phyloP scores from a whole-genome alignment of 2,113 vertebrate species.

The Siphamia tubifer region DNA sequence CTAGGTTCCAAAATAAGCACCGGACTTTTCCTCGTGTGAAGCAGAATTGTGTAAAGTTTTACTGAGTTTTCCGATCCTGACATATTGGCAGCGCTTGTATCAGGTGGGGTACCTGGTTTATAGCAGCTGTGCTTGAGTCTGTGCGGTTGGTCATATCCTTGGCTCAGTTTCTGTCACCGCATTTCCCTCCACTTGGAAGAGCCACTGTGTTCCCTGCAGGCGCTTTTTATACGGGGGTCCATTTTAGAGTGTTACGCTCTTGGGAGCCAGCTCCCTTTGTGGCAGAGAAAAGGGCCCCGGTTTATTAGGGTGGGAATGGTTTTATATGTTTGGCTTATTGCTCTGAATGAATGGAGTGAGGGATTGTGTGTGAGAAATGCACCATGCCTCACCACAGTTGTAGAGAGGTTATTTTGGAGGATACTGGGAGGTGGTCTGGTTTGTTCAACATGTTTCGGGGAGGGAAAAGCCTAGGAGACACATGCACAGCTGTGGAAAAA shows the following conservation, averaged over 20 bases:
- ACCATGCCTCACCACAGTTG: constrained; percentile 44
- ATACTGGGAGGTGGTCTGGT: constrained; percentile 55
- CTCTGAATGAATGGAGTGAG: constrained; percentile 64
- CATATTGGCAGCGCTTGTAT: constrained; percentile 14
- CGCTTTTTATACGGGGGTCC: constrained; percentile 53
- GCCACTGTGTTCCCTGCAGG: constrained; percentile 37
- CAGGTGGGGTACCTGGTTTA: constrained; percentile 52
- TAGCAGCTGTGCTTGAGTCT: constrained; percentile 29
- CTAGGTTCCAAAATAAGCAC: constrained; percentile 1
- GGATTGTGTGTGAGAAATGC: constrained; percentile 58
- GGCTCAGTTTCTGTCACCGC: constrained; percentile 40
- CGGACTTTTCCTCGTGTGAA: constrained; percentile 19
- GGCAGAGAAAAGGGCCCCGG: constrained; percentile 43
- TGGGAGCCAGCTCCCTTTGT: constrained; percentile 67
- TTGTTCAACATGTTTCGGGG: constrained; percentile 39
- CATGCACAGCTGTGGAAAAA: constrained; percentile 18
- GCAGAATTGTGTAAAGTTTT: constrained; percentile 22
- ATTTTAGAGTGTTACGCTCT: constrained; percentile 34
- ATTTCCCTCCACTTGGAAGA: constrained; percentile 43
- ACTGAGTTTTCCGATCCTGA: constrained; percentile 23
- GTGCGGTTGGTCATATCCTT: constrained; percentile 36
- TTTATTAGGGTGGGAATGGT: constrained; percentile 73
- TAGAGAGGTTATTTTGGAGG: constrained; percentile 54
- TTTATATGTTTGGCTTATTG: constrained; percentile 74
- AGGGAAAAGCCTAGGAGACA: constrained; percentile 1